Conservation (phyloP, 2,113 vertebrate genomes). For the Pionites leucogaster region DNA sequence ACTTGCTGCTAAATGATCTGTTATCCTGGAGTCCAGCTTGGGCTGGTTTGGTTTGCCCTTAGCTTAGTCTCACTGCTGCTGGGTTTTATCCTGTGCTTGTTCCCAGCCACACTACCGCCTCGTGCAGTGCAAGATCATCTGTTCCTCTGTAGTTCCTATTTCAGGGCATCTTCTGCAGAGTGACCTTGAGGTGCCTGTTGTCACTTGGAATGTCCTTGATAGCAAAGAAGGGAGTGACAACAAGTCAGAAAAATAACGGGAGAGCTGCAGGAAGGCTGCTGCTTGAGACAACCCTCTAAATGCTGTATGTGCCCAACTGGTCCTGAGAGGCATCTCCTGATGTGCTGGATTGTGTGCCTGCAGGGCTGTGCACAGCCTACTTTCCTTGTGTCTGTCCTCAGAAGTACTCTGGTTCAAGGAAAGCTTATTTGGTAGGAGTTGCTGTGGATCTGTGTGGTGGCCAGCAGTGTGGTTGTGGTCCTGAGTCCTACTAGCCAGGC, state of each 20-base stretch:
- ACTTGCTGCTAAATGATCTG: background rate
- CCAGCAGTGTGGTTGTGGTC: background rate
- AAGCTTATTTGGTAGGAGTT: background rate
- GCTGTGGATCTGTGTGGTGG: background rate
- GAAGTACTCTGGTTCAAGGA: background rate
- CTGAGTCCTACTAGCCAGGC: background rate
- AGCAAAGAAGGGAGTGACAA: background rate
- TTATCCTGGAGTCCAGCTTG: background rate
- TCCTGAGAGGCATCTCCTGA: background rate
- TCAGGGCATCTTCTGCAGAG: background rate
- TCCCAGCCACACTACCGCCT: background rate
- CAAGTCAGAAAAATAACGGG: background rate
- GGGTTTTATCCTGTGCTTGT: fast-evolving
- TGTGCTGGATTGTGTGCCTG: background rate
- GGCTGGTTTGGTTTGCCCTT: background rate
- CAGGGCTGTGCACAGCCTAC: background rate
- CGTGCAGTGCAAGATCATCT: background rate
- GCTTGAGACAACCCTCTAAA: background rate
- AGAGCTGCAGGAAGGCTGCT: background rate
- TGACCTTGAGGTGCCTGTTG: background rate
- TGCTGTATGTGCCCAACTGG: background rate
- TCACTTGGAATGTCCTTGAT: background rate
- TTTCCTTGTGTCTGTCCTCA: background rate
- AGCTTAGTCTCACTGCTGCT: background rate
- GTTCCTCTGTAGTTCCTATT: background rate